Evolutionary conservation across 64 coral and sea anemone genomes (phyloP).

Genomic region (Stichodactyla mertensii): DNA sequence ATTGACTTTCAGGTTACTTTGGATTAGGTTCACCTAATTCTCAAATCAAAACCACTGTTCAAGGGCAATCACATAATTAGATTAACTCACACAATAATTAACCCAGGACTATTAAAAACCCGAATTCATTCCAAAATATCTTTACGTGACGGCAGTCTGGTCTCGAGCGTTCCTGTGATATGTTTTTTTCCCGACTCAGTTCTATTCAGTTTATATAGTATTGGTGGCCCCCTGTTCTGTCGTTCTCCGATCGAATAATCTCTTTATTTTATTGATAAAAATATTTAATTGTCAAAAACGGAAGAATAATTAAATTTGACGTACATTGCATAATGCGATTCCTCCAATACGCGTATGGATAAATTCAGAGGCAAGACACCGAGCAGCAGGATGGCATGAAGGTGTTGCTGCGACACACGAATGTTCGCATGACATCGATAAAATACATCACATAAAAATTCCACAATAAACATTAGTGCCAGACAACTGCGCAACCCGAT

Average conservation of each 20-base stretch:
- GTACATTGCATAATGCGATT: not conserved
- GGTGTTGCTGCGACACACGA: not conserved
- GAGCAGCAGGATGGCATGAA: not conserved
- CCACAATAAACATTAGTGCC: not conserved
- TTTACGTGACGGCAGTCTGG: not conserved
- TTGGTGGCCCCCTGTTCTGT: not conserved
- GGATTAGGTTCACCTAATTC: not conserved
- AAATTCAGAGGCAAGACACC: conserved; percentile 3
- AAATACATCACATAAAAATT: not conserved
- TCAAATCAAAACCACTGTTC: not conserved
- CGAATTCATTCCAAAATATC: not conserved
- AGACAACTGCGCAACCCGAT: not conserved
- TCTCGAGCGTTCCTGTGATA: conserved; percentile 4
- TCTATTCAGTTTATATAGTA: not conserved
- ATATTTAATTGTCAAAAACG: conserved; percentile 16
- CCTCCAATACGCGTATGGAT: conserved; percentile 13
- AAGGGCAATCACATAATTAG: not conserved
- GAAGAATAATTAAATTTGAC: conserved; percentile 17
- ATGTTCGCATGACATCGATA: not conserved
- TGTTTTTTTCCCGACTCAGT: not conserved
- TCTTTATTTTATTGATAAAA: conserved; percentile 26
- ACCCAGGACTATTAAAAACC: conserved; percentile 7
- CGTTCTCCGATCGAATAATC: not conserved
- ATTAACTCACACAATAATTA: not conserved
- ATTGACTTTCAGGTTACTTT: not conserved